Evolutionary conservation across 2,113 vertebrate species (phyloP).

Genomic region (Cololabis saira): DNA sequence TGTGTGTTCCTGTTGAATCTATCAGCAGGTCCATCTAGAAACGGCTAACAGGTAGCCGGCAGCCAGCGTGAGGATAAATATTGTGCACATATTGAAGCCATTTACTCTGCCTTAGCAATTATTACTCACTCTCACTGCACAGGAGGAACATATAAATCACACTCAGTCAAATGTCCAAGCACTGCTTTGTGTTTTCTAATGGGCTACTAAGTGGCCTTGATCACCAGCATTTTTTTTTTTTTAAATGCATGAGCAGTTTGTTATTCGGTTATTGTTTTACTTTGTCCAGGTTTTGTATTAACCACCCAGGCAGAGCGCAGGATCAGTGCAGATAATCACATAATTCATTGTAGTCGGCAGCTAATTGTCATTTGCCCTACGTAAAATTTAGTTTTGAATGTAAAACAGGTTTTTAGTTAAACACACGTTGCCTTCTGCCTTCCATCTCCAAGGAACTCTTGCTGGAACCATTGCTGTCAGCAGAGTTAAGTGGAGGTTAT

Average conservation of each 20-base stretch:
- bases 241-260: constrained; percentile 4
- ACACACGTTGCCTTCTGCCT: neutral
- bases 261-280: constrained; percentile 2
- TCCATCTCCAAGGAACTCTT: neutral
- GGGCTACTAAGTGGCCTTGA: constrained; percentile 54
- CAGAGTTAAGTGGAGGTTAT: constrained; percentile 3
- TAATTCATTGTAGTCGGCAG: neutral
- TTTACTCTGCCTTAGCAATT: constrained; percentile 55
- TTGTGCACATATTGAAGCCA: constrained; percentile 68
- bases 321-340: neutral
- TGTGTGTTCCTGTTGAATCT: constrained; percentile 45
- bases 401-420: constrained; percentile 8
- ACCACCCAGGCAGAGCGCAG: neutral
- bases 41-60: constrained; percentile 69
- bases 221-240: constrained; percentile 25
- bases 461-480: neutral
- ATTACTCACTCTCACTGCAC: constrained; percentile 65
- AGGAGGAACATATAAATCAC: constrained; percentile 61
- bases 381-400: neutral
- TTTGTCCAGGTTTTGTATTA: neutral
- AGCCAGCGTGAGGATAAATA: constrained; percentile 65
- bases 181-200: constrained; percentile 45
- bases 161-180: constrained; percentile 43
- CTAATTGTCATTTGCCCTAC: neutral
- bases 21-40: constrained; percentile 58